These are phyloP conservation scores for Xyrichtys novacula DNA, from an alignment of 2,797 vertebrate species.

Conservation along the genomic window DNA sequence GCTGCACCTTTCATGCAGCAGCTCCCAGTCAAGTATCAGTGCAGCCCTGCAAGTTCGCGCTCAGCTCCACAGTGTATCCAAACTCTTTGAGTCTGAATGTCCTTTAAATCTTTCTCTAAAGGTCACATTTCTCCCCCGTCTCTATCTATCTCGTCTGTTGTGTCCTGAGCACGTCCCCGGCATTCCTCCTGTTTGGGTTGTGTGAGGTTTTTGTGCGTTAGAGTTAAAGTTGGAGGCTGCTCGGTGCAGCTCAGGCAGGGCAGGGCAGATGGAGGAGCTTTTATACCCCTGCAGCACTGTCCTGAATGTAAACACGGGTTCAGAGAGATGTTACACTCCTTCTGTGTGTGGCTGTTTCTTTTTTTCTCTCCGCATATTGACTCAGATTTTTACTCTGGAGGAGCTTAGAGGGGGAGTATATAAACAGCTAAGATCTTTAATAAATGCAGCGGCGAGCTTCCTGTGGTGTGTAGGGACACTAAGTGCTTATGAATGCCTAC, in stretches of 20 bases:
- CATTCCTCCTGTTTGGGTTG: background rate
- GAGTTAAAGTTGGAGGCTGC: slow-evolving; percentile 30
- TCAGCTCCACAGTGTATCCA: background rate
- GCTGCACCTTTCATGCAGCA: background rate
- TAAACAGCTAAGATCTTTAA: background rate
- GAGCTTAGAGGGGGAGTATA: slow-evolving; percentile 2
- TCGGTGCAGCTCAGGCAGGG: slow-evolving; percentile 46
- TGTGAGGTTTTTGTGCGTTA: background rate
- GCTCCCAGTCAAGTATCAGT: background rate
- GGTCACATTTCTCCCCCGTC: slow-evolving; percentile 11
- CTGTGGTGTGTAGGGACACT: background rate
- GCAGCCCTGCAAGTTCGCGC: background rate
- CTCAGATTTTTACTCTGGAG: background rate
- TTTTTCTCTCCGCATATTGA: background rate
- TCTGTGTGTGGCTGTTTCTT: slow-evolving; percentile 1
- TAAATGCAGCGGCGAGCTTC: slow-evolving; percentile 2
- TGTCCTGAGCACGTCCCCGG: background rate
- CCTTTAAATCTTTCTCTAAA: slow-evolving; percentile 33
- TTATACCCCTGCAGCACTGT: slow-evolving; percentile 69
- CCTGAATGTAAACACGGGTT: slow-evolving; percentile 62
- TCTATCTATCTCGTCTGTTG: slow-evolving; percentile 5
- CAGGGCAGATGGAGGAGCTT: slow-evolving; percentile 65
- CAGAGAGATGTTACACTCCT: slow-evolving; percentile 33
- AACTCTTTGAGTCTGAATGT: background rate
- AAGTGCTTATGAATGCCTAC: background rate